Evolutionary conservation across 2,888 invertebrate genomes (phyloP), one percentile per base, ranked within the genome.

Genomic region (Lobophora halterata): DNA sequence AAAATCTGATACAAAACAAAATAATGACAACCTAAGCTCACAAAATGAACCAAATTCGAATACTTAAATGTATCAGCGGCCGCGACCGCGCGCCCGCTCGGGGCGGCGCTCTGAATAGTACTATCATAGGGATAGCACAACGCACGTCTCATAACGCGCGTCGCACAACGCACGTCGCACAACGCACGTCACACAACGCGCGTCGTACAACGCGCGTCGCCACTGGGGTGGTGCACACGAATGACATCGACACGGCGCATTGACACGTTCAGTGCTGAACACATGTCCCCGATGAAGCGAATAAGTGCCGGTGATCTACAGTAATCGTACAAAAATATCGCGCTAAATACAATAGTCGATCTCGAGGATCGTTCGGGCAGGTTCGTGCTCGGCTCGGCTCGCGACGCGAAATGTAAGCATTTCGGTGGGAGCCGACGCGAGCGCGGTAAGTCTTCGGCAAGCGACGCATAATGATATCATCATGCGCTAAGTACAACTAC

Each of bases 1-100:
- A 81, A 52, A 77, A 72, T 67, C 61, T 61, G 72, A 76, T 59
- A 81, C 31, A 55, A 52, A 82, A 81, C 73, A 70, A 76, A n/a
- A n/a, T n/a, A n/a, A 70, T 57, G 71, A 76, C 76, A 78, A 77
- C 71, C 66, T 66, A 67, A 39, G 66, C 52, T 55, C 61, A 68
- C 65, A 69, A 66, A 57, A 64, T 48, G 39, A 69, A 68, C 50
- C 46, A 57, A 65, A 67, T 60, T 62, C 56, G 52, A 60, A 42
- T 64, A 56, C n/a, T n/a, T n/a, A 32, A 67, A 70, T 63, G 50
- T 54, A 33, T 30, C 31, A 10, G 29, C 26, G 25, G 25, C 1
- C 17, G 17, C n/a, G 14, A 3, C 3, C 14, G 14, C 5, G 14
- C 14, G 14, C 14, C 3, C 5, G 14, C 14, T 3, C 14, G 14